Evolutionary conservation across 2,888 invertebrate species (phyloP).

Genomic region (Melanotus villosus): DNA sequence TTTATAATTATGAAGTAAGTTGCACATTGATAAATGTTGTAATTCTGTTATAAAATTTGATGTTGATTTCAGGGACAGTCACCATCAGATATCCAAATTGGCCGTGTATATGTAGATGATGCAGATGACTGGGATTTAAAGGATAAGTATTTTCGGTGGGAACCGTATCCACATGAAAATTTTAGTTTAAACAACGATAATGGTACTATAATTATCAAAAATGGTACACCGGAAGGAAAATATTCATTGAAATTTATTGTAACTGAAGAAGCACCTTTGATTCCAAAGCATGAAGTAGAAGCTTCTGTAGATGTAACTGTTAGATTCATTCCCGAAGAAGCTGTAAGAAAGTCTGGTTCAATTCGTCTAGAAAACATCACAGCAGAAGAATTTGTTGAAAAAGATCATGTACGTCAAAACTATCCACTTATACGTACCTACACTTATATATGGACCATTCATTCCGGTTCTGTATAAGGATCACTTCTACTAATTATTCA

Average conservation of each 20-base stretch:
- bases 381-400: constrained; percentile 87
- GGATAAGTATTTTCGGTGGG: constrained; percentile 90
- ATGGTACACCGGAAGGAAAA: constrained; percentile 81
- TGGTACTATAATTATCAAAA: constrained; percentile 92
- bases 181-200: constrained; percentile 83
- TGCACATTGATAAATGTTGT: background rate
- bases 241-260: constrained; percentile 84
- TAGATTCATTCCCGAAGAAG: constrained; percentile 90
- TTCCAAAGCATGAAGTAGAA: constrained; percentile 79
- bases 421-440: no score
- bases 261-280: constrained; percentile 76
- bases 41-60: constrained; percentile 3
- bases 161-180: constrained; percentile 70
- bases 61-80: constrained; percentile 75
- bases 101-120: constrained; percentile 94
- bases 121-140: constrained; percentile 97
- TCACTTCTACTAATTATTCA: no score
- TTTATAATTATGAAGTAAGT: constrained; percentile 91
- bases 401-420: constrained; percentile 67
- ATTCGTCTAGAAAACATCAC: constrained; percentile 86
- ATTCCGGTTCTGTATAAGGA: no score
- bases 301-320: constrained; percentile 91
- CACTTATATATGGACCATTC: no score
- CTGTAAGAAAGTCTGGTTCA: constrained; percentile 93
- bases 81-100: constrained; percentile 87